A percentile compares a stretch with the other conserved stretches of the same genome.
phyloP scores from a whole-genome alignment of 2,888 invertebrate species.

The Tortrix viridana region DNA sequence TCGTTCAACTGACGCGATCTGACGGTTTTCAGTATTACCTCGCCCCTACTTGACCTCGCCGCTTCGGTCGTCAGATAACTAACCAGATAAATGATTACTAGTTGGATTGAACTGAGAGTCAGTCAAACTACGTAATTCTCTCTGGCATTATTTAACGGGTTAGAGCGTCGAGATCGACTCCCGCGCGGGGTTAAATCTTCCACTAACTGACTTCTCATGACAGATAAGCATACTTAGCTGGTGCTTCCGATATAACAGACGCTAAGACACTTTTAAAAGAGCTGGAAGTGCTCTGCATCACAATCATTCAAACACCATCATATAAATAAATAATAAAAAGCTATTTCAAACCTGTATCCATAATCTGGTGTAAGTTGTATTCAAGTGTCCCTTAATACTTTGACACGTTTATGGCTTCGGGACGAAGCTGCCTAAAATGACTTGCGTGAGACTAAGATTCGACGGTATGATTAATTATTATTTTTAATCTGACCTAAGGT shows the following conservation, averaged over 20 bases:
- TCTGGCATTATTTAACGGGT: background rate
- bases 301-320: background rate
- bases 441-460: too few species aligned
- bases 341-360: background rate
- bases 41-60: conserved; percentile 20
- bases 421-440: too few species aligned
- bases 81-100: too few species aligned
- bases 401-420: too few species aligned
- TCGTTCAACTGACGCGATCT: background rate
- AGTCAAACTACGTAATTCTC: background rate
- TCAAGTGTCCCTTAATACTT: too few species aligned
- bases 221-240: conserved; percentile 26
- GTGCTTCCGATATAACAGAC: conserved; percentile 20
- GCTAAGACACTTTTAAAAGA: too few species aligned
- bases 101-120: background rate
- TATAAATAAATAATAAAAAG: background rate
- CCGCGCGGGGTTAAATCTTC: conserved; percentile 2
- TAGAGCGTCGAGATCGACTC: conserved; percentile 29
- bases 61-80: background rate
- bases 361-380: too few species aligned
- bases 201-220: conserved; percentile 26
- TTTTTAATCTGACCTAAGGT: background rate
- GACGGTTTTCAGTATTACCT: conserved; percentile 31
- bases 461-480: too few species aligned
- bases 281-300: background rate